Evolutionary conservation across 2,888 invertebrate species (phyloP).

Genomic region (Orthosia gothica): DNA sequence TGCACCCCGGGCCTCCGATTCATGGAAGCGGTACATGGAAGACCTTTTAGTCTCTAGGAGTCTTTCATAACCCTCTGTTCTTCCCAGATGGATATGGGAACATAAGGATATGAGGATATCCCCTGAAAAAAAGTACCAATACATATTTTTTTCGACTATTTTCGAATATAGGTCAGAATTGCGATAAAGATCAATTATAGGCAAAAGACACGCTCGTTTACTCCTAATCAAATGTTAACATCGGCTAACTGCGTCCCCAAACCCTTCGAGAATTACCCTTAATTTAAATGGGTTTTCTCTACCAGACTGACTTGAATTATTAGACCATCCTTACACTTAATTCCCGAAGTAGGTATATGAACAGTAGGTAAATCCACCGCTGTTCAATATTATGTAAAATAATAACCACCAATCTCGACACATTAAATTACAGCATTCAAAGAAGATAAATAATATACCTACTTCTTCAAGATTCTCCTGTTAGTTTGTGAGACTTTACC

Average conservation of each 20-base stretch:
- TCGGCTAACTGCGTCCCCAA: conserved; percentile 12
- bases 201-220: conserved; percentile 12
- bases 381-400: not conserved
- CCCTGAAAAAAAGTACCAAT: too few species aligned
- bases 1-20: too few species aligned
- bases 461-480: not conserved
- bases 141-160: not conserved
- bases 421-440: too few species aligned
- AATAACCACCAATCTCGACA: too few species aligned
- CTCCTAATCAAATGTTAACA: conserved; percentile 31
- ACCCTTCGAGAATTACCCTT: conserved; percentile 34
- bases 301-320: conserved; percentile 32
- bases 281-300: conserved; percentile 34
- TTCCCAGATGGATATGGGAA: too few species aligned
- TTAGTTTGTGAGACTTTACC: not conserved
- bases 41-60: too few species aligned
- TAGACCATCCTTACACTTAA: not conserved
- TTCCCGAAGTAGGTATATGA: not conserved
- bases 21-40: too few species aligned
- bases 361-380: not conserved
- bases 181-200: conserved; percentile 1
- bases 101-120: too few species aligned
- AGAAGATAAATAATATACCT: too few species aligned
- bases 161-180: not conserved
- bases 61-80: too few species aligned